phyloP scores from a whole-genome alignment of 37 sponge, comb jelly and placozoan genomes.

The Aphrocallistes beatrix region DNA sequence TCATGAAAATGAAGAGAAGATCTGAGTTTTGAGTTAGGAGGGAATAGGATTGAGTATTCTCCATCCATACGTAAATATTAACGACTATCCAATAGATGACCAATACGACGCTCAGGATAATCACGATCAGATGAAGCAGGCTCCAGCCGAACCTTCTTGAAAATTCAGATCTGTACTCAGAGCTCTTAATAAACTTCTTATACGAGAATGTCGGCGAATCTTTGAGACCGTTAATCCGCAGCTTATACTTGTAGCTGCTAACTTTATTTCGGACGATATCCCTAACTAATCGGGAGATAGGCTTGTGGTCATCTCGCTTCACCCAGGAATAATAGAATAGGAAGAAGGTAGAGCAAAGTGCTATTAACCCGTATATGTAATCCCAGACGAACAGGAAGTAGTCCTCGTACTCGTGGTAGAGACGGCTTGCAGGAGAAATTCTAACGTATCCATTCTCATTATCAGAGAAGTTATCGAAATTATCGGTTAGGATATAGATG shows the following conservation, averaged over 20 bases:
- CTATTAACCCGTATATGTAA: neutral
- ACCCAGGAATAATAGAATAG: neutral
- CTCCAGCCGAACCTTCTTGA: neutral
- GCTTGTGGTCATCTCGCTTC: neutral
- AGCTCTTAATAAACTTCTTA: neutral
- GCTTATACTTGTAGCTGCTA: neutral
- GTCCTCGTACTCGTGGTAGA: neutral
- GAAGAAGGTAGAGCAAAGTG: neutral
- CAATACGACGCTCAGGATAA: neutral
- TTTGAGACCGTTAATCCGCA: neutral
- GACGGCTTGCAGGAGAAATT: neutral
- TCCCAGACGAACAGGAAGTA: neutral
- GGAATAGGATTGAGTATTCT: neutral
- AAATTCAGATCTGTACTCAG: neutral
- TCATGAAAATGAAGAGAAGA: neutral
- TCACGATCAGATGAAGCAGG: neutral
- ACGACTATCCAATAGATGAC: neutral
- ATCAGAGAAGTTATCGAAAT: neutral
- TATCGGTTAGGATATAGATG: neutral
- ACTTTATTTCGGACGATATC: neutral
- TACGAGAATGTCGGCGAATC: neutral
- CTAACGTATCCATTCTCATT: neutral
- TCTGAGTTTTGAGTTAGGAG: neutral
- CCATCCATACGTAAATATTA: neutral
- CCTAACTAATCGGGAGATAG: neutral